These are phyloP conservation scores for Cheilosia scutellata DNA, from an alignment of 2,888 invertebrate genomes.

Conservation along the genomic window DNA sequence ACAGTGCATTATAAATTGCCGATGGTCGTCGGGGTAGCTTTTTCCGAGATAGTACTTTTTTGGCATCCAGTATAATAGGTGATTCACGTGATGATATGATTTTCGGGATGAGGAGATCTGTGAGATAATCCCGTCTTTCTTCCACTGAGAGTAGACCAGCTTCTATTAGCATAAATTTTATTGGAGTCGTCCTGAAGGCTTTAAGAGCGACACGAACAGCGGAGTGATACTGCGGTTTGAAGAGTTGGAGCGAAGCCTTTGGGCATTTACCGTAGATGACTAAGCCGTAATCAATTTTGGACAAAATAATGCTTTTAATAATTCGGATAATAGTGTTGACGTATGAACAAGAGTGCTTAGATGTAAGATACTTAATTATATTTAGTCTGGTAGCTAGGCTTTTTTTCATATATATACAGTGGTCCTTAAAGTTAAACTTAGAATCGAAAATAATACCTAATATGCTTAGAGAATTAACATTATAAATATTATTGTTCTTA, in stretches of 20 bases:
- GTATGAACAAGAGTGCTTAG: neutral
- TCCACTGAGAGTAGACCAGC: neutral
- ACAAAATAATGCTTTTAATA: neutral
- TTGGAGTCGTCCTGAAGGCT: neutral
- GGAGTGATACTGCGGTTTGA: conserved; percentile 3
- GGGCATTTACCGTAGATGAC: conserved; percentile 1
- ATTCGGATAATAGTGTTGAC: neutral
- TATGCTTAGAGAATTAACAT: neutral
- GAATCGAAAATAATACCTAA: too few species aligned
- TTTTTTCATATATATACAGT: neutral
- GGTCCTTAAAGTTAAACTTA: neutral
- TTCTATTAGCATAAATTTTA: neutral
- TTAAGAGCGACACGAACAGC: neutral
- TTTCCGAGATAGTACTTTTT: too few species aligned
- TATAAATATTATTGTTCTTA: neutral
- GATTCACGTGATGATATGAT: neutral
- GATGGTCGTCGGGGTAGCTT: too few species aligned
- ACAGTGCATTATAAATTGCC: too few species aligned
- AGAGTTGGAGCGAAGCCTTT: neutral
- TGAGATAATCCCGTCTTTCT: neutral
- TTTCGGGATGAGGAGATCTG: neutral
- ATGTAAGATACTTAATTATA: neutral
- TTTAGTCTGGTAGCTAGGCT: neutral
- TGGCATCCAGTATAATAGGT: too few species aligned
- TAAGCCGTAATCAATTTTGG: neutral